These are phyloP conservation scores for Araneus ventricosus DNA, from an alignment of 1,140 invertebrate species.

Conservation along the genomic window DNA sequence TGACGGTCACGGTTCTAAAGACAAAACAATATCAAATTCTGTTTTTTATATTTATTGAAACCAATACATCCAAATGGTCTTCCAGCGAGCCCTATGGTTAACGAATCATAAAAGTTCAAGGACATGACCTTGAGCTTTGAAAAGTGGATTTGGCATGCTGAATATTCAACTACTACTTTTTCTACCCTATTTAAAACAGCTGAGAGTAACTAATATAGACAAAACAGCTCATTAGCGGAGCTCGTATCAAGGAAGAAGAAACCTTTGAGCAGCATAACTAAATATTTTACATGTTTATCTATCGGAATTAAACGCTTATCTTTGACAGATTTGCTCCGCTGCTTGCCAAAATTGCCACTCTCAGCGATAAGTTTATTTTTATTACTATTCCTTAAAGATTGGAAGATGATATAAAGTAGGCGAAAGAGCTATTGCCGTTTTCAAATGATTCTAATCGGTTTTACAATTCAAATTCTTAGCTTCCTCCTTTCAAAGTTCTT, in stretches of 20 bases:
- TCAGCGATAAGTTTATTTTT: neutral
- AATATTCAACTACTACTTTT: neutral
- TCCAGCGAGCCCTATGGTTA: neutral
- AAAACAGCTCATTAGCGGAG: neutral
- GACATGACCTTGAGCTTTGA: neutral
- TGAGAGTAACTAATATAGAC: conserved; percentile 7
- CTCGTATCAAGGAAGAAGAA: neutral
- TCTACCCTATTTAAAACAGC: neutral
- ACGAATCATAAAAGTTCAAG: neutral
- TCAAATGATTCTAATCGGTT: neutral
- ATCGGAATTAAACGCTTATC: conserved; percentile 1
- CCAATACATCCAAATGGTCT: neutral
- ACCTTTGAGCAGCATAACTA: neutral
- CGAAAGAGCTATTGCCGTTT: neutral
- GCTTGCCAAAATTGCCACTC: neutral
- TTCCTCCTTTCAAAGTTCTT: neutral
- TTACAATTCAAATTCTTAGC: neutral
- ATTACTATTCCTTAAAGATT: neutral
- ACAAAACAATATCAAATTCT: neutral
- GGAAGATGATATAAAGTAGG: neutral
- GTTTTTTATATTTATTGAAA: neutral
- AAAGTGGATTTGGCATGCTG: neutral
- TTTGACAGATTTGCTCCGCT: neutral
- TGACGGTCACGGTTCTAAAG: neutral
- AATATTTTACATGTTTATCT: neutral